Evolutionary conservation across 2,113 vertebrate genomes (phyloP).

Genomic region (Notiomystis cincta): DNA sequence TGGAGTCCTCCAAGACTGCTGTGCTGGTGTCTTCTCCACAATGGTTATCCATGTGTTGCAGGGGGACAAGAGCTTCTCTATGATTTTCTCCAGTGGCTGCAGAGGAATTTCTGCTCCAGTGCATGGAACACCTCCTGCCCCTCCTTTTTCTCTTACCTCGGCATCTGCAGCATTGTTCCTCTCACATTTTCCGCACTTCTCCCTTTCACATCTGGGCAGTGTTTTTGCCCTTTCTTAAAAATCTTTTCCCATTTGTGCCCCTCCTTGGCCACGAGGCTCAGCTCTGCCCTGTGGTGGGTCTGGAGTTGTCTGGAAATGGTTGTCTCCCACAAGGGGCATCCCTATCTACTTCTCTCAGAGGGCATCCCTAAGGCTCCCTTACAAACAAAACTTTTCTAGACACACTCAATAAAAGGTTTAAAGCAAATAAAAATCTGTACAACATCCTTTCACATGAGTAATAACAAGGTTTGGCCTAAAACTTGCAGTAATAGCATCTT

Average conservation of each 20-base stretch:
- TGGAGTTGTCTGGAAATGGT: accelerated
- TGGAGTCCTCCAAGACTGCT: not conserved
- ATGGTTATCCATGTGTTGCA: not conserved
- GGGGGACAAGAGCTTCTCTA: accelerated
- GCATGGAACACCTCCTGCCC: not conserved
- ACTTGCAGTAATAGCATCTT: not conserved
- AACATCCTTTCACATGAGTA: not conserved
- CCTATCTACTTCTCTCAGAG: not conserved
- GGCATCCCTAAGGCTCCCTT: not conserved
- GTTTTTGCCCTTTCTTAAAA: not conserved
- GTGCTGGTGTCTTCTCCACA: not conserved
- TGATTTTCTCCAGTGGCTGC: not conserved
- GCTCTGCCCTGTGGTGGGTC: not conserved
- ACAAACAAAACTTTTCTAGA: not conserved
- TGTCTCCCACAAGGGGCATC: accelerated
- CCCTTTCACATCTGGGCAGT: not conserved
- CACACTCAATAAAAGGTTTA: not conserved
- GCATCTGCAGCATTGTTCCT: not conserved
- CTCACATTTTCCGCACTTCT: not conserved
- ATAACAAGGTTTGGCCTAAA: not conserved
- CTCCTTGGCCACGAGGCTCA: not conserved
- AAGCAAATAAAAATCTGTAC: not conserved
- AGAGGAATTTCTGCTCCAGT: not conserved
- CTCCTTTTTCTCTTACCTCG: not conserved
- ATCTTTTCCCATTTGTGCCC: not conserved